A percentile compares a stretch with the other conserved stretches of the same genome.
Evolutionary conservation across 2,797 vertebrate genomes (phyloP).

Genomic region (Rhinophrynus dorsalis): DNA sequence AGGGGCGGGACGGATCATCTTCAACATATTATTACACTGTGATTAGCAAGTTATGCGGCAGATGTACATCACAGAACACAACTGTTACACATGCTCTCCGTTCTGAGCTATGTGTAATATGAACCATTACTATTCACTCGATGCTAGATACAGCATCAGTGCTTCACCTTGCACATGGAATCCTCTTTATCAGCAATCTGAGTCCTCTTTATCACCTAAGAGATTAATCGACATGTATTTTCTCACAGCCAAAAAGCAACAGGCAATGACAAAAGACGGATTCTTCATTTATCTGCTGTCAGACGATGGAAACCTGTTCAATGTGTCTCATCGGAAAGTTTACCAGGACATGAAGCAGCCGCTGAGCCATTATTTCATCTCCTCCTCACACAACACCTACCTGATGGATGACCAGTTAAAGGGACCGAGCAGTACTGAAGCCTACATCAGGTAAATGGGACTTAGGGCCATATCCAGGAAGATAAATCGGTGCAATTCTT

Average conservation of each 20-base stretch:
- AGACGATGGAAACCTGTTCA: conserved; percentile 77
- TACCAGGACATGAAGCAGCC: conserved; percentile 96
- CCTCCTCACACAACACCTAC: conserved; percentile 97
- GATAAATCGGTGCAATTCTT: no score
- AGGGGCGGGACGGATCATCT: no score
- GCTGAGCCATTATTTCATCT: conserved; percentile 90
- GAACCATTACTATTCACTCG: no score
- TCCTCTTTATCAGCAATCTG: no score
- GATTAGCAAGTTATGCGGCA: no score
- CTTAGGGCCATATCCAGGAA: neutral
- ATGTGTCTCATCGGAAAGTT: conserved; percentile 72
- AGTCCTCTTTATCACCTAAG: no score
- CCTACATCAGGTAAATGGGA: conserved; percentile 84
- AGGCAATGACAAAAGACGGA: conserved; percentile 87
- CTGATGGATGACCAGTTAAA: conserved; percentile 92
- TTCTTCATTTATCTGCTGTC: conserved; percentile 89
- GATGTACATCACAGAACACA: no score
- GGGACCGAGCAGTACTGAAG: conserved; percentile 94
- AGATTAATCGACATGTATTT: conserved; percentile 23
- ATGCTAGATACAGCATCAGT: no score
- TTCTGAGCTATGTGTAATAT: no score
- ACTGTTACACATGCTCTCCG: no score
- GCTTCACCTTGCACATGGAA: no score
- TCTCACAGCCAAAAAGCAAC: conserved; percentile 77
- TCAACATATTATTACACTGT: no score